phyloP scores from a whole-genome alignment of 2,888 invertebrate species.

The Gymnosoma rotundatum region DNA sequence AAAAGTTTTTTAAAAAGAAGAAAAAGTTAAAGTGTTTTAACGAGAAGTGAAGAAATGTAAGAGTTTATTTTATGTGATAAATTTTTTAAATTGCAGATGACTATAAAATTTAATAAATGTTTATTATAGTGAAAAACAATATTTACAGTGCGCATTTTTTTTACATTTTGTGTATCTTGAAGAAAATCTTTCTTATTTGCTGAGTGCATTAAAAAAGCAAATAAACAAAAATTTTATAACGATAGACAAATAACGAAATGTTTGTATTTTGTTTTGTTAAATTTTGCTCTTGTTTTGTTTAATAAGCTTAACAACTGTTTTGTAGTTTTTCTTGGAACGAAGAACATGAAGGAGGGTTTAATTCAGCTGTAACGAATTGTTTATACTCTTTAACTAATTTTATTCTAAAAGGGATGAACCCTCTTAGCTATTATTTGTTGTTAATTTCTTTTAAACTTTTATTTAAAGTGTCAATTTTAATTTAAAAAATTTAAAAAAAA shows the following conservation, averaged over 20 bases:
- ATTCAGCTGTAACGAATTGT: not conserved
- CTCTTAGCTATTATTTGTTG: too few relatives aligned
- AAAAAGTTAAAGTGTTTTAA: not conserved
- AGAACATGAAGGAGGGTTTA: not conserved
- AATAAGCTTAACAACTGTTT: conserved; percentile 46
- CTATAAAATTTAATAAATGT: too few relatives aligned
- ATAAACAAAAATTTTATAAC: conserved; percentile 38
- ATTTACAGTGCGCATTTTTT: not conserved
- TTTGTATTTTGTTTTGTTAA: not conserved
- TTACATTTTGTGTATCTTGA: not conserved
- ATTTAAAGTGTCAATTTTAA: too few relatives aligned
- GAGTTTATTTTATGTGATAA: not conserved
- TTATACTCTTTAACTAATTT: not conserved
- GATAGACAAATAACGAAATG: conserved; percentile 17
- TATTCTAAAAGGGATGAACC: too few relatives aligned
- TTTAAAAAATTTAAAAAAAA: too few relatives aligned
- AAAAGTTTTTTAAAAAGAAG: conserved; percentile 1
- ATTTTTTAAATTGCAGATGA: not conserved
- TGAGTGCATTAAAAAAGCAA: not conserved
- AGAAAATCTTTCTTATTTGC: conserved; percentile 9
- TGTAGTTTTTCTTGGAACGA: not conserved
- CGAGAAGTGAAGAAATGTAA: conserved; percentile 10
- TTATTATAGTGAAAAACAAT: too few relatives aligned
- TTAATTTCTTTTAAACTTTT: too few relatives aligned
- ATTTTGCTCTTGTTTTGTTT: conserved; percentile 31